phyloP scores from a whole-genome alignment of 1,140 invertebrate species.

The Drosophila trapezifrons region DNA sequence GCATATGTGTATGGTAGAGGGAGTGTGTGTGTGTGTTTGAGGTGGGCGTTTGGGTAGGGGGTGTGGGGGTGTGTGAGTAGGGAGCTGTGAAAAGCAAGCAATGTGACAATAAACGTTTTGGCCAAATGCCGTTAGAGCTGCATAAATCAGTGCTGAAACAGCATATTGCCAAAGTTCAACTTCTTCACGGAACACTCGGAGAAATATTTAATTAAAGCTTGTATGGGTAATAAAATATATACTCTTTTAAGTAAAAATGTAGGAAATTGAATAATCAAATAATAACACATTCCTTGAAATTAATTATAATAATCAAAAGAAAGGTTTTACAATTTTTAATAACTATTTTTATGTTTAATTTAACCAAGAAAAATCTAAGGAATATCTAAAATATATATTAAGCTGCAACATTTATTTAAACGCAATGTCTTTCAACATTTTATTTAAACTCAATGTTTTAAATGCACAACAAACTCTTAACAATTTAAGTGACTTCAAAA shows the following conservation, averaged over 20 bases:
- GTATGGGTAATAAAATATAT: no score
- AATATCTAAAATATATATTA: no score
- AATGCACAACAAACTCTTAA: background rate
- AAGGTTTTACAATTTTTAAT: no score
- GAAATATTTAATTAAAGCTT: background rate
- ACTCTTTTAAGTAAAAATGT: no score
- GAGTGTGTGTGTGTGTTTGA: conserved; percentile 9
- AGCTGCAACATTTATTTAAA: background rate
- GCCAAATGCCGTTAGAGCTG: conserved; percentile 48
- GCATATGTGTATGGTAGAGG: conserved; percentile 3
- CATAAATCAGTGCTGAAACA: conserved; percentile 55
- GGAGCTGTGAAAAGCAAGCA: conserved; percentile 36
- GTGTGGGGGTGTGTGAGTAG: background rate
- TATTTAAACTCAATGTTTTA: background rate
- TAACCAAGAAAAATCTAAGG: no score
- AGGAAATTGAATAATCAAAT: no score
- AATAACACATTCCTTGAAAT: no score
- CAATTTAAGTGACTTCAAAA: background rate
- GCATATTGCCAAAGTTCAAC: conserved; percentile 32
- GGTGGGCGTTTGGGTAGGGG: conserved; percentile 3
- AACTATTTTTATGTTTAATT: no score
- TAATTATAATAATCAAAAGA: no score
- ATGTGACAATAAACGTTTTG: conserved; percentile 56
- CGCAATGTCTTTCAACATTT: background rate
- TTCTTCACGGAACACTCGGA: background rate